Evolutionary conservation across 2,113 vertebrate genomes (phyloP).

Genomic region (Megaceryle maxima): DNA sequence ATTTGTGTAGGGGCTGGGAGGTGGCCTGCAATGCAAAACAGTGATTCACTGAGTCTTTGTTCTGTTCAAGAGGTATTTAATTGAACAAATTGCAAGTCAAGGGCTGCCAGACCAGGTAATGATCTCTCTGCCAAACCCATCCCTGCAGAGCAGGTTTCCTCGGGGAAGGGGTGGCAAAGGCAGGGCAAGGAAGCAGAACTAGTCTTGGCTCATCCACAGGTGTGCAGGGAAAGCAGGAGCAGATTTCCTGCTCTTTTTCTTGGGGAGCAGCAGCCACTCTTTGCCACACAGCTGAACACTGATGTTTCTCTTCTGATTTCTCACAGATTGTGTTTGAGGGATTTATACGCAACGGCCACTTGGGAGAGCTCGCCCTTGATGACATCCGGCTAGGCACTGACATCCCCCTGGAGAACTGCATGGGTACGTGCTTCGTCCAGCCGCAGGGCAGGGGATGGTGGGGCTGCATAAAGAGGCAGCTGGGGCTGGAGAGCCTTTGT

Average conservation of each 20-base stretch:
- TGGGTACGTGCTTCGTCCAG: slow-evolving; percentile 80
- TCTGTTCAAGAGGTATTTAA: not conserved
- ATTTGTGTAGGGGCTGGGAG: not conserved
- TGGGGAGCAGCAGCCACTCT: not conserved
- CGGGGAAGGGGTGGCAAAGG: not conserved
- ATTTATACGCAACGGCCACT: slow-evolving; percentile 84
- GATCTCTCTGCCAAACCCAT: not conserved
- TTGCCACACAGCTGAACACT: not conserved
- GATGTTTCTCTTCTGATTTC: not conserved
- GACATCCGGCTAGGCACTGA: slow-evolving; percentile 91
- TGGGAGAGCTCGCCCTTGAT: slow-evolving; percentile 90
- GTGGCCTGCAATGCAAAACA: not conserved
- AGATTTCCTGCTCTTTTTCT: not conserved
- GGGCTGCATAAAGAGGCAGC: not conserved
- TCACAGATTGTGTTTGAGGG: slow-evolving; percentile 93
- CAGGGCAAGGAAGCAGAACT: not conserved
- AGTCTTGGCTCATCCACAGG: not conserved
- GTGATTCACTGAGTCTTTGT: not conserved
- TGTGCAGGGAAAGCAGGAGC: slow-evolving; percentile 8
- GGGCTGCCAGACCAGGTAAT: not conserved
- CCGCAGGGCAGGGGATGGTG: accelerated
- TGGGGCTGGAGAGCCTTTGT: not conserved
- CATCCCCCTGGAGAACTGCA: slow-evolving; percentile 88
- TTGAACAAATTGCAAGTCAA: not conserved
- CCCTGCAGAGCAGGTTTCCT: not conserved